Percentiles rank a stretch among this genome's conserved stretches.
phyloP scores from a whole-genome alignment of 2,888 invertebrate genomes.

The Euzophera pinguis region DNA sequence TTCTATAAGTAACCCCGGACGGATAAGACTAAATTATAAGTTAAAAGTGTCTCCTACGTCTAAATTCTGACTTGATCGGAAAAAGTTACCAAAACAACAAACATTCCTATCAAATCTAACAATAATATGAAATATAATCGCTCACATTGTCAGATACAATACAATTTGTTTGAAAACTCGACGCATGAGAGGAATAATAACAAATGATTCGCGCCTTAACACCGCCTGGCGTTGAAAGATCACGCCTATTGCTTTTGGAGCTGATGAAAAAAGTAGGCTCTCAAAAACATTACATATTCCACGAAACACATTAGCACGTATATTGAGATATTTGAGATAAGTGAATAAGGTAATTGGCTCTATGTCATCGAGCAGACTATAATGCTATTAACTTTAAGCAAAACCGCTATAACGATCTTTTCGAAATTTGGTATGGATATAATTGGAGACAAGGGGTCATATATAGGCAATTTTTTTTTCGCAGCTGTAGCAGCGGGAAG shows the following conservation, averaged over 20 bases:
- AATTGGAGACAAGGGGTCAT: no score
- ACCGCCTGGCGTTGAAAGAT: slow-evolving; percentile 79
- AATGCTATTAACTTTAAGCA: no score
- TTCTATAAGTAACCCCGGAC: no score
- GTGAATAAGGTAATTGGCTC: no score
- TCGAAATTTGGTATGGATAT: no score
- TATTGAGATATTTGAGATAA: neutral
- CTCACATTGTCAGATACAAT: slow-evolving; percentile 79
- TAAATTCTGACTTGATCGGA: no score
- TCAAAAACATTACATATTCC: slow-evolving; percentile 28
- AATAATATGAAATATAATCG: slow-evolving; percentile 9
- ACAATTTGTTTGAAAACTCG: slow-evolving; percentile 76
- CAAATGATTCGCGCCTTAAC: slow-evolving; percentile 79
- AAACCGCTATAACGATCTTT: no score
- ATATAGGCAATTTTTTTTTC: no score
- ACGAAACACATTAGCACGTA: slow-evolving; percentile 24
- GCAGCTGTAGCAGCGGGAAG: no score
- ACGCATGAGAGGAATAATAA: slow-evolving; percentile 78
- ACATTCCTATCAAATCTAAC: slow-evolving; percentile 8
- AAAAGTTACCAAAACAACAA: neutral
- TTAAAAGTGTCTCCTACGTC: no score
- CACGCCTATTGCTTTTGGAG: slow-evolving; percentile 72
- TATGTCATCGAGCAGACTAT: no score
- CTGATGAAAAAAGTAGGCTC: slow-evolving; percentile 67
- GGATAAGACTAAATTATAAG: no score